Evolutionary conservation across 1,140 invertebrate species (phyloP), one percentile per base, ranked within the genome.

Genomic region (Leptopilina clavipes): DNA sequence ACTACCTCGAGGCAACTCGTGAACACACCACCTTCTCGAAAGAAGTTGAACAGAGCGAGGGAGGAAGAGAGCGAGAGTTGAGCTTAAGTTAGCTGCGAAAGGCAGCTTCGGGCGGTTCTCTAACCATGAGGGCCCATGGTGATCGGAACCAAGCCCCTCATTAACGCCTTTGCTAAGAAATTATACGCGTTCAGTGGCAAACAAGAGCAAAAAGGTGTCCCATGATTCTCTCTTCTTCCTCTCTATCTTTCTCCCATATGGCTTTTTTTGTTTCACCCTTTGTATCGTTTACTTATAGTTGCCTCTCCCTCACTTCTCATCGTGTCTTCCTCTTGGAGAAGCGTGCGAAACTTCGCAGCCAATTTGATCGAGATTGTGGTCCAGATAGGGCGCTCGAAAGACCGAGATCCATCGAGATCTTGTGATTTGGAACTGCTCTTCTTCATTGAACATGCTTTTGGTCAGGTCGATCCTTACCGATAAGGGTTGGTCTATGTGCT

Each of bases 101-200:
- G 86, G 84, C 83, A 82, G 81, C 83, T 81, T 81, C 79, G 78
- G 79, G 79, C 83, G 81, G 78, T 78, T 86, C 84, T 82, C 80
- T 75, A 75, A 72, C 73, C 76, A 73, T 81, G 17, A 19, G 18
- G 70, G 48, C 76, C 72, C 83, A 77, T 79, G 83, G 88, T 89
- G 88, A 89, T 89, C 84, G 85, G 87, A 84, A 1, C 86, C 87
- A 88, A 87, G 86, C 86, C 86, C 88, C 88, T 89, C 88, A 89
- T 89, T 89, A 89, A 89, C 88, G 88, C 88, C 87, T 89, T 89
- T 87, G 88, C 88, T 87, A 87, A 88, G 88, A 89, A 89, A 89
- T 89, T 89, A 89, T 88, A 89, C 88, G 88, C 88, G 86, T 85
- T 86, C 86, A 84, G 88, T 89, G 87, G 88, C 88, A 87, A 89